A percentile compares a stretch with the other conserved stretches of the same genome.
These are phyloP conservation scores for Zaprionus kolodkinae DNA, from an alignment of 1,140 invertebrate species.

Conservation along the genomic window DNA sequence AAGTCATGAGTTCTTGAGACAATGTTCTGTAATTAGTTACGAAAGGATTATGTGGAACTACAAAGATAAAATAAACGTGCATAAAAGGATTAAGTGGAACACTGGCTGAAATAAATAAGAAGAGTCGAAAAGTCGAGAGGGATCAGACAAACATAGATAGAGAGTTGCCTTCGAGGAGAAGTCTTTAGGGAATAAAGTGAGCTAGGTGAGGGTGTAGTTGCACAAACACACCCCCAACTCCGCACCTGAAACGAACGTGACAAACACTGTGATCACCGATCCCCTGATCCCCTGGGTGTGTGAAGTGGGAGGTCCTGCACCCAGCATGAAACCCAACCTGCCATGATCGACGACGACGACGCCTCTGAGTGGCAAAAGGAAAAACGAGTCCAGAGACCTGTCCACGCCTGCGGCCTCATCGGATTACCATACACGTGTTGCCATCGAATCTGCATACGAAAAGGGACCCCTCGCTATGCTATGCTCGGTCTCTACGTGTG, in stretches of 20 bases:
- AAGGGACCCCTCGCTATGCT: constrained; percentile 47
- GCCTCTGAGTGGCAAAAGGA: constrained; percentile 50
- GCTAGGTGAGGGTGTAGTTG: neutral
- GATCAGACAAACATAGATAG: neutral
- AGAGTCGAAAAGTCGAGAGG: neutral
- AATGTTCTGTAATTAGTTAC: constrained; percentile 37
- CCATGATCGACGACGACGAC: constrained; percentile 41
- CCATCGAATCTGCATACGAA: constrained; percentile 67
- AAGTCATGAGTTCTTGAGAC: constrained; percentile 27
- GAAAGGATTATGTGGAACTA: constrained; percentile 29
- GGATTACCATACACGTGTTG: constrained; percentile 61
- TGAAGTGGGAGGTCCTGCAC: constrained; percentile 63
- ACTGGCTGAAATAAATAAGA: neutral
- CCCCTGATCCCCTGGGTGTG: constrained; percentile 51
- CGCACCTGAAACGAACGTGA: neutral
- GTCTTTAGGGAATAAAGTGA: neutral
- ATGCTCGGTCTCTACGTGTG: constrained; percentile 25
- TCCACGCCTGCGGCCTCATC: constrained; percentile 62
- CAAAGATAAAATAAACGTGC: constrained; percentile 22
- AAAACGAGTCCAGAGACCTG: constrained; percentile 53
- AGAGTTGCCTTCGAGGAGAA: neutral
- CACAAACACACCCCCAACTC: neutral
- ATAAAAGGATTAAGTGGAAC: constrained; percentile 4
- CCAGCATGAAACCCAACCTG: constrained; percentile 40
- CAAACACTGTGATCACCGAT: neutral